Conservation (phyloP, 2,113 vertebrate species). For the Cettia cetti region DNA sequence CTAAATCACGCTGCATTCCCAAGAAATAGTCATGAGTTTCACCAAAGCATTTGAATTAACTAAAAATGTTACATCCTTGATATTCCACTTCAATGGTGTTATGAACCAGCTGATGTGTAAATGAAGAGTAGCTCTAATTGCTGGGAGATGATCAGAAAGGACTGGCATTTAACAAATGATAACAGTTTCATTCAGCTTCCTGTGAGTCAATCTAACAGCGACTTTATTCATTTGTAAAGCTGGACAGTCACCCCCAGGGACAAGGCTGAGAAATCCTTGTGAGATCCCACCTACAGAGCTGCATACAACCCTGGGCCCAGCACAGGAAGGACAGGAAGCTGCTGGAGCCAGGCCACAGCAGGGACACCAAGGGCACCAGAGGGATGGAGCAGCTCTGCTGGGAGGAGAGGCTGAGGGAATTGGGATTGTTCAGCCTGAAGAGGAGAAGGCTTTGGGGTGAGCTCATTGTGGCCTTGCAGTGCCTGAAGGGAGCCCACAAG, state of each 20-base stretch:
- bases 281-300: not conserved
- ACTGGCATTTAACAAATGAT: not conserved
- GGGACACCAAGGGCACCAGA: not conserved
- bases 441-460: not conserved
- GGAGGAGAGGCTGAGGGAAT: not conserved
- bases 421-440: not conserved
- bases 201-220: not conserved
- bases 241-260: not conserved
- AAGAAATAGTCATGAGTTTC: slow-evolving; percentile 2
- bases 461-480: not conserved
- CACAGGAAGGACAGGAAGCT: not conserved
- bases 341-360: not conserved
- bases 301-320: not conserved
- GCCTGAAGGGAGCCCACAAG: not conserved
- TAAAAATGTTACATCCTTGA: slow-evolving; percentile 8
- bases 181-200: not conserved
- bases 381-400: not conserved
- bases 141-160: not conserved
- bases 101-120: slow-evolving; percentile 28
- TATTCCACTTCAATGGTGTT: not conserved
- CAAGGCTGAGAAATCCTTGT: not conserved
- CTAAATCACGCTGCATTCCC: not conserved
- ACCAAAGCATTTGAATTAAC: not conserved
- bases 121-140: not conserved
- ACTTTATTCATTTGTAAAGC: not conserved